These are phyloP conservation scores for Pelodytes ibericus DNA, from an alignment of 2,797 vertebrate species.

Conservation along the genomic window DNA sequence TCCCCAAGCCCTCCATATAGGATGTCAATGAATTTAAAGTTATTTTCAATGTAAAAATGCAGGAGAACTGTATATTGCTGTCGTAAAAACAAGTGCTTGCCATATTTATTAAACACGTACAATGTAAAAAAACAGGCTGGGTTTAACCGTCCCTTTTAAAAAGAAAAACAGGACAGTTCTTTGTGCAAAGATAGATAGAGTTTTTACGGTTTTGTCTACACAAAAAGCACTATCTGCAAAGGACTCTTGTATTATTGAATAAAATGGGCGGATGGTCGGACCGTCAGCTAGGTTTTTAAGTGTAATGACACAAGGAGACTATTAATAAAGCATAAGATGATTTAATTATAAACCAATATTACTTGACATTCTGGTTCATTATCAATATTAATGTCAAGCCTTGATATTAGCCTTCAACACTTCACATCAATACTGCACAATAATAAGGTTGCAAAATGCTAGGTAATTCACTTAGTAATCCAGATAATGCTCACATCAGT, in stretches of 20 bases:
- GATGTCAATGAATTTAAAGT: too few species aligned
- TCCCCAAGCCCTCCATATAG: too few species aligned
- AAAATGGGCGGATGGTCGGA: not conserved
- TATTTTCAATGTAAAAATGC: too few species aligned
- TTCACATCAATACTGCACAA: slow-evolving; percentile 30
- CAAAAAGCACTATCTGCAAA: too few species aligned
- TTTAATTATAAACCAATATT: slow-evolving; percentile 33
- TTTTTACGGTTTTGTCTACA: too few species aligned
- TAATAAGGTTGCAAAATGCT: slow-evolving; percentile 20
- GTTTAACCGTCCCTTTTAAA: too few species aligned
- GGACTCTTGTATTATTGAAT: slow-evolving; percentile 1
- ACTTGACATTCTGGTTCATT: slow-evolving; percentile 41
- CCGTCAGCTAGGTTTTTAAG: not conserved
- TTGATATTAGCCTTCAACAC: slow-evolving; percentile 30
- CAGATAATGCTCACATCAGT: slow-evolving; percentile 24
- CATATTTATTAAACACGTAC: too few species aligned
- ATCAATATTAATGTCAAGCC: slow-evolving; percentile 47
- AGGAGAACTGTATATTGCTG: too few species aligned
- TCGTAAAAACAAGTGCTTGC: too few species aligned
- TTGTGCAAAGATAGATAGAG: too few species aligned
- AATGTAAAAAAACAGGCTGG: too few species aligned
- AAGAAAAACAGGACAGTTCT: too few species aligned
- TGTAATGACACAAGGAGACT: slow-evolving; percentile 1
- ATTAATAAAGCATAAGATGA: slow-evolving; percentile 22
- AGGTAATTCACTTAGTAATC: slow-evolving; percentile 36